A percentile compares a stretch with the other conserved stretches of the same genome.
Conservation (phyloP, 2,797 vertebrate species). For the Sebastes glaucus region DNA sequence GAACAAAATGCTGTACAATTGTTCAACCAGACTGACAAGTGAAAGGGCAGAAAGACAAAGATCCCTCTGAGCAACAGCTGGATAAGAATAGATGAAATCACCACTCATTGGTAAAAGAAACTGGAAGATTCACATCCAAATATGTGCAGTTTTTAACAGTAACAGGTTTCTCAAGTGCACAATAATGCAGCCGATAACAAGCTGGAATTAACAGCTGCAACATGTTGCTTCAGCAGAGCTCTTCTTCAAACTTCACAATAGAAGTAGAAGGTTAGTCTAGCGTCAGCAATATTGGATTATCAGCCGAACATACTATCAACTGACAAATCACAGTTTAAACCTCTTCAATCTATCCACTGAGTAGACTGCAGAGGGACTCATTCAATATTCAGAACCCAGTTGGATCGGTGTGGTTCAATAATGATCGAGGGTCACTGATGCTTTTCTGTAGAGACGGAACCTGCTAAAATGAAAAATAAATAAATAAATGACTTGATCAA, state of each 20-base stretch:
- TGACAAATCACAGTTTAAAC: neutral
- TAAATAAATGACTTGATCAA: too few species aligned
- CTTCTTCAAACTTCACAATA: neutral
- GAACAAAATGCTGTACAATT: neutral
- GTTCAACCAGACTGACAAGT: neutral
- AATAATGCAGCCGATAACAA: neutral
- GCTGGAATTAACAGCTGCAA: neutral
- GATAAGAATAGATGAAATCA: neutral
- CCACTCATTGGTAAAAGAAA: neutral
- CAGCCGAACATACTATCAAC: neutral
- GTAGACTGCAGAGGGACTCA: neutral
- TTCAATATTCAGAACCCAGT: neutral
- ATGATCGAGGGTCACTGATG: neutral
- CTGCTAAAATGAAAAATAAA: too few species aligned
- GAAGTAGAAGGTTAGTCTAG: neutral
- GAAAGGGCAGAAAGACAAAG: neutral
- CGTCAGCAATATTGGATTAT: neutral
- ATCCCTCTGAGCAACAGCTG: neutral
- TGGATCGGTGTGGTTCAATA: neutral
- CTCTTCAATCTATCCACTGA: neutral
- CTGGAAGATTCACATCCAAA: neutral
- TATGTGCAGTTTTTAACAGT: neutral
- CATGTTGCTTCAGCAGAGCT: neutral
- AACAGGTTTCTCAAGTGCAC: neutral
- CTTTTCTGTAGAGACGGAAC: too few species aligned